Evolutionary conservation across 23 tunicate species (phyloP), one percentile per base, ranked within the genome.

Genomic region (Trididemnum nubilum): DNA sequence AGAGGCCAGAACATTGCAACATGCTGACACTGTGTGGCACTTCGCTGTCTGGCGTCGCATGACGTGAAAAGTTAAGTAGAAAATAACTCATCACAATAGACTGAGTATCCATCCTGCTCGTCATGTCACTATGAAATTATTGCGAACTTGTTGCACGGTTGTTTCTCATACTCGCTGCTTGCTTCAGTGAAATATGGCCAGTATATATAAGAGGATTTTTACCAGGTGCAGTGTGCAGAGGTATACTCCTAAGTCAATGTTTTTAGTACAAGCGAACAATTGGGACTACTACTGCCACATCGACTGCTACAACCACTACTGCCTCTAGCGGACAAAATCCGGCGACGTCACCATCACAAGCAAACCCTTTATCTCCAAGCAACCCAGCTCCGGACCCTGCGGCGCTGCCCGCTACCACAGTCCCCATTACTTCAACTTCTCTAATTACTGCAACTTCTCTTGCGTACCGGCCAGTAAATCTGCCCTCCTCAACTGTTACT

Each of bases 401-500:
- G 2, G 29, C 61, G n/a, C n/a, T n/a, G 60, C 12, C 66, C 24
- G 22, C 66, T 4, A 52, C 66, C 9, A n/a, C 38, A 2, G 15
- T 33, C 2, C 39, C 81, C 24, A 54, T 29, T 4, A 15, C 67
- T 5, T 51, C 81, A 26, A 36, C 79, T 58, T 59, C 79, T 31
- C 22, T 65, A 0, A 54, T 59, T 36, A n/a, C 77, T n/a, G 34
- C 79, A 22, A 22, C 72, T n/a, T 22, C 49, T 35, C n/a, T n/a
- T n/a, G 28, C 77, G n/a, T 72, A 30, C 57, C 78, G 86, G 30
- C 30, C 49, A 4, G 15, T 50, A 29, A 40, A 66, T 54, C 83
- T 83, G 15, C 89, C 97, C 2, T 85, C 97, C 2, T 79, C 89
- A 7, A 81, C 90, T 1, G 85, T 82, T n/a, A 80, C 85, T 57